A percentile compares a stretch with the other conserved stretches of the same genome.
Conservation (phyloP, 2,888 invertebrate genomes). For the Silvanus unidentatus region DNA sequence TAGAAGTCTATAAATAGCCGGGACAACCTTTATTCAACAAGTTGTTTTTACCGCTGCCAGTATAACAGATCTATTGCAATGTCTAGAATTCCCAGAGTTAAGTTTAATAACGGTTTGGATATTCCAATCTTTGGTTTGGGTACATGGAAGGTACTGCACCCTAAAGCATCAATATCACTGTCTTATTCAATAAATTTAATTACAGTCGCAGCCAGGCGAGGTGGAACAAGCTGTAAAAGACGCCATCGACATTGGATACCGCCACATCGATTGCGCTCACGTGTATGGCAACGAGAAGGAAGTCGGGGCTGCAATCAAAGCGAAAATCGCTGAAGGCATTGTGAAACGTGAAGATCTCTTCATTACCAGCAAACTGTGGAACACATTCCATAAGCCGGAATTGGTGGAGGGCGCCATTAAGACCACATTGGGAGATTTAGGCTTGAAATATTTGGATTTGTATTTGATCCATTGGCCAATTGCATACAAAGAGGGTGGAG, state of each 20-base stretch:
- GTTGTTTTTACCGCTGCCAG: too few species aligned
- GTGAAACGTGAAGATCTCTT: constrained; percentile 66
- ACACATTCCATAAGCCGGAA: constrained; percentile 77
- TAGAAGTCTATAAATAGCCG: too few species aligned
- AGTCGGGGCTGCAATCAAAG: constrained; percentile 58
- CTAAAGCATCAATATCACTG: too few species aligned
- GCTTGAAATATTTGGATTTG: constrained; percentile 74
- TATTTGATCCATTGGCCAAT: constrained; percentile 92
- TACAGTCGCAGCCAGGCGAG: constrained; percentile 64
- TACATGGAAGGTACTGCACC: constrained; percentile 37
- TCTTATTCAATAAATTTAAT: constrained; percentile 27
- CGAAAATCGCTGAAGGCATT: constrained; percentile 59
- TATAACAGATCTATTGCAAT: too few species aligned
- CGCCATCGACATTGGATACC: constrained; percentile 71
- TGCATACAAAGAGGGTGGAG: constrained; percentile 57
- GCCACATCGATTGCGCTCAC: constrained; percentile 69
- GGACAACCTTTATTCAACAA: too few species aligned
- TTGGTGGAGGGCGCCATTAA: constrained; percentile 66
- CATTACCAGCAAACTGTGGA: constrained; percentile 66
- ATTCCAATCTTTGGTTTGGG: constrained; percentile 49
- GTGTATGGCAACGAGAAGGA: constrained; percentile 67
- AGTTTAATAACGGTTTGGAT: constrained; percentile 44
- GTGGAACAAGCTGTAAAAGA: constrained; percentile 61
- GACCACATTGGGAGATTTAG: constrained; percentile 65
- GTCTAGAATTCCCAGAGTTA: constrained; percentile 37